Conservation (phyloP, 2,797 vertebrate species). For the Clarias platycephalus region DNA sequence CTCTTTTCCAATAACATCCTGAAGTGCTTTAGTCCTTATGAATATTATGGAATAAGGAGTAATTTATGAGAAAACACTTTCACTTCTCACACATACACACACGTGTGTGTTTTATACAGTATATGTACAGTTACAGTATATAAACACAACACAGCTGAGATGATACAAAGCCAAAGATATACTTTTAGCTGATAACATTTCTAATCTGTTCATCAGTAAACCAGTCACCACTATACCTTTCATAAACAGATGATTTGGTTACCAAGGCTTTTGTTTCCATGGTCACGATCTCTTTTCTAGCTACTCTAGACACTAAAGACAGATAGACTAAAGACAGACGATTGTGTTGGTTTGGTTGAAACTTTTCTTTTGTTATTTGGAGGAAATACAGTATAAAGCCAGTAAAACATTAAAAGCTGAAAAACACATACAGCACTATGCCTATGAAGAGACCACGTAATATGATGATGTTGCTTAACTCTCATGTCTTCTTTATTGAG, state of each 20-base stretch:
- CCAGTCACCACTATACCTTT: slow-evolving; percentile 53
- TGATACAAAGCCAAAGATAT: slow-evolving; percentile 48
- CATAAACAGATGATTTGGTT: slow-evolving; percentile 66
- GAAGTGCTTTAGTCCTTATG: not conserved
- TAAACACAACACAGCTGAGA: not conserved
- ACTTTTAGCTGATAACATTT: slow-evolving; percentile 34
- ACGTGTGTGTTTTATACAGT: not conserved
- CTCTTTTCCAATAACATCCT: not conserved
- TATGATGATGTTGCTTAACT: not conserved
- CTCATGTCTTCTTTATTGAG: not conserved
- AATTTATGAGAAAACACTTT: not conserved
- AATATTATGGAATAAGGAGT: not conserved
- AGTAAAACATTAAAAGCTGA: not conserved
- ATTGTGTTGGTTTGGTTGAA: not conserved
- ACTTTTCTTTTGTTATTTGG: not conserved
- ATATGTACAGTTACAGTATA: not conserved
- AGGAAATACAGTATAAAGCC: no score
- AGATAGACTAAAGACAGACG: not conserved
- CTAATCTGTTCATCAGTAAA: slow-evolving; percentile 50
- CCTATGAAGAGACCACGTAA: not conserved
- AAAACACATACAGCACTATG: not conserved
- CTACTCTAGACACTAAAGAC: slow-evolving; percentile 63
- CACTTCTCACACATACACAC: not conserved
- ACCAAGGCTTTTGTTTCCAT: slow-evolving; percentile 81
- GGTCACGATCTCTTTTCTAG: slow-evolving; percentile 73